Evolutionary conservation across 1,140 invertebrate genomes (phyloP), one percentile per base, ranked within the genome.

Genomic region (Propsilocerus akamusi): DNA sequence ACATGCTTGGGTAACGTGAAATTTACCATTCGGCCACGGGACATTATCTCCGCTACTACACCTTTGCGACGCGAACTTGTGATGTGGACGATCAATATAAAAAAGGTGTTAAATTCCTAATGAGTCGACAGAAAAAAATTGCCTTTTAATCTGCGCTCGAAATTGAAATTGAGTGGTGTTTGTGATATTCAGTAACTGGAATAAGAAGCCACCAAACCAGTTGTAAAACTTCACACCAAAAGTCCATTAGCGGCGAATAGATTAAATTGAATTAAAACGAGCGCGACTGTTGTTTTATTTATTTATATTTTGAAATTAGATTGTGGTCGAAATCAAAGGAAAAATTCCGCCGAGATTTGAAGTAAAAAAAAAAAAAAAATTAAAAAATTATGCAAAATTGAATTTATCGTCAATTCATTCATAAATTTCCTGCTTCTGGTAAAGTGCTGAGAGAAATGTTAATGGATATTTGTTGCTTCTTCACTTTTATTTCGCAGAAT

Each of bases 221-320:
- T 41, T 41, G 34, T 41, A 41, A 41, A 41, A 4, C 22, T 41
- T 41, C 34, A 41, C 34, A 41, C 34, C 34, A 41, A 41, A 41
- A 41, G 8, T 41, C 34, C 34, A 41, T 41, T 41, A 41, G 34
- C 34, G 34, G 17, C 22, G 34, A 41, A 41, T 41, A 41, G 34
- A 41, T 41, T 41, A 41, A 41, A 41, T 41, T 41, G 34, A 41
- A 41, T 41, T 41, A 41, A 41, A 41, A 41, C 34, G 34, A 41
- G 14, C 22, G 34, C 34, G 34, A 41, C 14, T 20, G 22, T 17
- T 20, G 17, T 41, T 41, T 20, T 41, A 41, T 41, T 41, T 41
- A 41, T 41, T 41, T 41, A n/a, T 20, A 41, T 8, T 41, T 41
- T 41, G 34, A 17, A 41, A 41, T 41, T 41, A 41, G 34, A 41